These are phyloP conservation scores for Uropsilus gracilis DNA, from an alignment of 2,113 vertebrate species.

Conservation along the genomic window DNA sequence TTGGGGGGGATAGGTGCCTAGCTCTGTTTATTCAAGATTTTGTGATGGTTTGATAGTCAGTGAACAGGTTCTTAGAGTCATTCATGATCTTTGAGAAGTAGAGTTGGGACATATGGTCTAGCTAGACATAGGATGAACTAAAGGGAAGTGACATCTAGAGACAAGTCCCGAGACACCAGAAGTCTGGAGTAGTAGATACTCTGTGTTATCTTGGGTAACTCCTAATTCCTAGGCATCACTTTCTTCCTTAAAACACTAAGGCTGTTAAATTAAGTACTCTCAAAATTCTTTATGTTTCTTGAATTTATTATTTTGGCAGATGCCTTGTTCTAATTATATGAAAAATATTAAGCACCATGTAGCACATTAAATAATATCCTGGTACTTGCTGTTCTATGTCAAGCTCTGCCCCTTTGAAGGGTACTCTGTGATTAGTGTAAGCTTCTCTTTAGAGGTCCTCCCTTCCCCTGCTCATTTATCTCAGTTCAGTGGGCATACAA, in stretches of 20 bases:
- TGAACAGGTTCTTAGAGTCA: neutral
- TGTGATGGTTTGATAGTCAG: neutral
- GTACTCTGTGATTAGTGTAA: constrained; percentile 38
- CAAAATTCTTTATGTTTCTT: neutral
- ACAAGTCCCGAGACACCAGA: neutral
- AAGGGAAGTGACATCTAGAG: neutral
- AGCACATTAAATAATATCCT: constrained; percentile 29
- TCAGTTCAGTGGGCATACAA: constrained; percentile 29
- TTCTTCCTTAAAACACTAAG: constrained; percentile 8
- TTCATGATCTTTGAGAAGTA: neutral
- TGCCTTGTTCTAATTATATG: constrained; percentile 28
- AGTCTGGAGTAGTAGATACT: neutral
- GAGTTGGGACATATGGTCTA: neutral
- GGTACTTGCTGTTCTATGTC: constrained; percentile 36
- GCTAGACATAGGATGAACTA: neutral
- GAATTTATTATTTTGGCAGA: constrained; percentile 47
- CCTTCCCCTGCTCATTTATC: constrained; percentile 42
- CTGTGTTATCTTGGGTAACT: neutral
- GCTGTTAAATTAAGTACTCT: neutral
- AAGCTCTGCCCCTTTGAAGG: constrained; percentile 41
- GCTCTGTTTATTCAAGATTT: neutral
- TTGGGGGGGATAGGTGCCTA: neutral
- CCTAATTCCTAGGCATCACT: neutral
- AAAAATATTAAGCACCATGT: constrained; percentile 27
- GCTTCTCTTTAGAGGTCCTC: constrained; percentile 30